phyloP scores from a whole-genome alignment of 64 coral and sea anemone species.

The Catalaphyllia jardinei region DNA sequence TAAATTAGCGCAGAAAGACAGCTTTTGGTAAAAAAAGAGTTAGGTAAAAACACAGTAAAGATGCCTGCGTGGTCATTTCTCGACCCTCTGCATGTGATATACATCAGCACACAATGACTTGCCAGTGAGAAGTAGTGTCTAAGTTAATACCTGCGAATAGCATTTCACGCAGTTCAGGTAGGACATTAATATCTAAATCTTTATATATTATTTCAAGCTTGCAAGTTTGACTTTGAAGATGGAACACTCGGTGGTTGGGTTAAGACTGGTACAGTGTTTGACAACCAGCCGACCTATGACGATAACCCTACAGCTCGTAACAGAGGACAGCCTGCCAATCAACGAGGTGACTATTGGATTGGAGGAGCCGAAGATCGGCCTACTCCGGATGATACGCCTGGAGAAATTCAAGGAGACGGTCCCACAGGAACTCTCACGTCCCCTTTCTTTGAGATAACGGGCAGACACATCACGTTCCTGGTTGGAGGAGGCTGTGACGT shows the following conservation, averaged over 20 bases:
- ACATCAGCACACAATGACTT: too few relatives aligned
- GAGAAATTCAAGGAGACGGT: conserved; percentile 20
- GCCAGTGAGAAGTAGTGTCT: too few relatives aligned
- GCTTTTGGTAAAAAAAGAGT: too few relatives aligned
- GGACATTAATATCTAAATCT: background rate
- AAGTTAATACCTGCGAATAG: too few relatives aligned
- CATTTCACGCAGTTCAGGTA: too few relatives aligned
- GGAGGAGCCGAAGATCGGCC: background rate
- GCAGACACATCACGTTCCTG: conserved; percentile 22
- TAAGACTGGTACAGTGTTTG: conserved; percentile 25
- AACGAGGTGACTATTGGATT: conserved; percentile 40
- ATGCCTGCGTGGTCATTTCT: too few relatives aligned
- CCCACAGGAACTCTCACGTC: conserved; percentile 48
- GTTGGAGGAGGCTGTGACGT: conserved; percentile 61
- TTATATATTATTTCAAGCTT: background rate
- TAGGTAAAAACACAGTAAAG: too few relatives aligned
- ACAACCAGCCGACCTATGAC: background rate
- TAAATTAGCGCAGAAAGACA: too few relatives aligned
- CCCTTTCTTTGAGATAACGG: background rate
- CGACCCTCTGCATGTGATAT: too few relatives aligned
- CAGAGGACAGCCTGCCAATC: background rate
- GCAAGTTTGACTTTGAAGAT: conserved; percentile 53
- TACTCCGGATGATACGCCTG: background rate
- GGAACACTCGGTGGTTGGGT: background rate
- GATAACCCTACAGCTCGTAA: conserved; percentile 16